Percentiles rank a stretch among this genome's conserved stretches.
phyloP scores from a whole-genome alignment of 2,888 invertebrate genomes.

The Ectobius pallidus region DNA sequence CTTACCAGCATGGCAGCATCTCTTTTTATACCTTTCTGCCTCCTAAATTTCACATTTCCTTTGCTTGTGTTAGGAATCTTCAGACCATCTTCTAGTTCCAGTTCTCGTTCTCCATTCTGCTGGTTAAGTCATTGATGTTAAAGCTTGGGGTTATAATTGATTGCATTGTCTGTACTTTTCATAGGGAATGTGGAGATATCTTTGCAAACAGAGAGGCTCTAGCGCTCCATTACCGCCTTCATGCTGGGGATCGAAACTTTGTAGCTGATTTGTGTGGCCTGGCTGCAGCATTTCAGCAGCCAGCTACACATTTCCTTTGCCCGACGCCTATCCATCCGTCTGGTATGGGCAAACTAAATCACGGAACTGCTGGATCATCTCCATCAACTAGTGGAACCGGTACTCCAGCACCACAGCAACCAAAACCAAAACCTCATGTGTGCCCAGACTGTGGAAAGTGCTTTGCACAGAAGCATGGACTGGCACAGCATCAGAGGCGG shows the following conservation, averaged over 20 bases:
- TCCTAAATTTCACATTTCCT: no score
- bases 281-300: slow-evolving; percentile 73
- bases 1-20: no score
- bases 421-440: slow-evolving; percentile 75
- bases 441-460: slow-evolving; percentile 82
- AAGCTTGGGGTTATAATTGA: no score
- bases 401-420: slow-evolving; percentile 50
- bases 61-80: no score
- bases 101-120: no score
- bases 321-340: slow-evolving; percentile 34
- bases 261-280: slow-evolving; percentile 82
- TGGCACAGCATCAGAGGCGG: slow-evolving; percentile 78
- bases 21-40: no score
- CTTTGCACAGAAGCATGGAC: slow-evolving; percentile 82
- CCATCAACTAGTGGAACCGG: slow-evolving; percentile 36
- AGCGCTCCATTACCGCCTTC: slow-evolving; percentile 78
- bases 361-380: slow-evolving; percentile 13
- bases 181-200: slow-evolving; percentile 67
- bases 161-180: slow-evolving; percentile 44
- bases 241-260: slow-evolving; percentile 79
- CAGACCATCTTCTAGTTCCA: no score
- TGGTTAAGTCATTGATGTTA: no score
- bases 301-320: slow-evolving; percentile 46
- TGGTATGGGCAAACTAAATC: slow-evolving; percentile 11
- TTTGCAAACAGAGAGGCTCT: slow-evolving; percentile 76